phyloP scores from a whole-genome alignment of 2,888 invertebrate species.

The Caenorhabditis sp. region DNA sequence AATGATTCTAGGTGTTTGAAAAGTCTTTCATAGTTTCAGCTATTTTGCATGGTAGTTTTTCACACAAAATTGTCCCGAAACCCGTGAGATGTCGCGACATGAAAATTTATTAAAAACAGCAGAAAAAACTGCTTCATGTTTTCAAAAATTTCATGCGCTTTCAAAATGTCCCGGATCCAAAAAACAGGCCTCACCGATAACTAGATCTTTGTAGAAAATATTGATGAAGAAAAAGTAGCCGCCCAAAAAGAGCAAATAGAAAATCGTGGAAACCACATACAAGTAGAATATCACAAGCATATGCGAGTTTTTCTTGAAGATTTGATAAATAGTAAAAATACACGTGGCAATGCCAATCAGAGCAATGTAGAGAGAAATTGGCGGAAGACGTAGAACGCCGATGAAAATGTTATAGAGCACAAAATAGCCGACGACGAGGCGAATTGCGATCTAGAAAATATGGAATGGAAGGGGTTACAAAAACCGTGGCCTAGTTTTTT shows the following conservation, averaged over 20 bases:
- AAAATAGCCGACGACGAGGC: conserved; percentile 39
- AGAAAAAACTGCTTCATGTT: too few species aligned
- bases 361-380: conserved; percentile 39
- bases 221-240: conserved; percentile 53
- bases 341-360: conserved; percentile 21
- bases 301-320: conserved; percentile 24
- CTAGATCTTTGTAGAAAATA: conserved; percentile 37
- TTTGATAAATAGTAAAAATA: conserved; percentile 22
- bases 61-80: too few species aligned
- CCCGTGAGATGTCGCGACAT: too few species aligned
- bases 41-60: too few species aligned
- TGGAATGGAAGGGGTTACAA: not conserved
- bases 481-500: not conserved
- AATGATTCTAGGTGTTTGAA: too few species aligned
- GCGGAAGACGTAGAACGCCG: conserved; percentile 30
- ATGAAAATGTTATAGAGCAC: conserved; percentile 32
- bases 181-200: conserved; percentile 29
- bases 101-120: too few species aligned
- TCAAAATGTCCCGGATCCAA: too few species aligned
- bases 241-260: conserved; percentile 48
- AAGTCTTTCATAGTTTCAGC: too few species aligned
- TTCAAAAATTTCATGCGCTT: too few species aligned
- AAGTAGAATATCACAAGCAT: conserved; percentile 34
- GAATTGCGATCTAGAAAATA: conserved; percentile 35
- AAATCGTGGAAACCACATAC: conserved; percentile 46